Evolutionary conservation across 2,797 vertebrate genomes (phyloP).

Genomic region (Micromesistius poutassou): DNA sequence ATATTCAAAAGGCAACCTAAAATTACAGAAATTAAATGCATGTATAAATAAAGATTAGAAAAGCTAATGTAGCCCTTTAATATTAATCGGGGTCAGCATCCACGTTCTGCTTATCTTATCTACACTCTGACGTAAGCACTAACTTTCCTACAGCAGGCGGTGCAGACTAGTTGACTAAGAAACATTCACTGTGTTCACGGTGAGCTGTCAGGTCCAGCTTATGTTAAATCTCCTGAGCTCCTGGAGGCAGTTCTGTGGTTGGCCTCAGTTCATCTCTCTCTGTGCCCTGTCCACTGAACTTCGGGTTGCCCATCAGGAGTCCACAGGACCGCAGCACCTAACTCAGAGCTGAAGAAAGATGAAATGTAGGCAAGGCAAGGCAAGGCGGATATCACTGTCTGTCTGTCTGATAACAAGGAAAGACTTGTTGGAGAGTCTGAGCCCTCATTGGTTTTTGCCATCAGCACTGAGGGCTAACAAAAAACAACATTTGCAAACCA

Average conservation of each 20-base stretch:
- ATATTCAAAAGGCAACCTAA: no score
- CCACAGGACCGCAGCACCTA: constrained; percentile 50
- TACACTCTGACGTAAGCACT: constrained; percentile 29
- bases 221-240: constrained; percentile 46
- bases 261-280: constrained; percentile 38
- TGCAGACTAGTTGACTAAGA: constrained; percentile 15
- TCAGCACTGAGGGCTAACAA: no score
- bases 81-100: background rate
- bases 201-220: constrained; percentile 36
- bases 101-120: constrained; percentile 12
- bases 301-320: constrained; percentile 46
- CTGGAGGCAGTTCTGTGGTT: constrained; percentile 44
- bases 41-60: constrained; percentile 4
- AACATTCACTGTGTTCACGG: constrained; percentile 46
- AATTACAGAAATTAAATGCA: no score
- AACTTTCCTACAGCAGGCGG: constrained; percentile 30
- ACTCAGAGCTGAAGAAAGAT: constrained; percentile 60
- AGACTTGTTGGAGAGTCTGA: no score
- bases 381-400: no score
- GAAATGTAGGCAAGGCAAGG: constrained; percentile 22
- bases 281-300: constrained; percentile 51
- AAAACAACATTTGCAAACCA: no score
- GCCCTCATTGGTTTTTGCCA: no score
- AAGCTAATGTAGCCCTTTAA: constrained; percentile 10
- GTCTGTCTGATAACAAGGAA: no score